phyloP scores from a whole-genome alignment of 2,797 vertebrate species.

The Pangasius larnaudii region DNA sequence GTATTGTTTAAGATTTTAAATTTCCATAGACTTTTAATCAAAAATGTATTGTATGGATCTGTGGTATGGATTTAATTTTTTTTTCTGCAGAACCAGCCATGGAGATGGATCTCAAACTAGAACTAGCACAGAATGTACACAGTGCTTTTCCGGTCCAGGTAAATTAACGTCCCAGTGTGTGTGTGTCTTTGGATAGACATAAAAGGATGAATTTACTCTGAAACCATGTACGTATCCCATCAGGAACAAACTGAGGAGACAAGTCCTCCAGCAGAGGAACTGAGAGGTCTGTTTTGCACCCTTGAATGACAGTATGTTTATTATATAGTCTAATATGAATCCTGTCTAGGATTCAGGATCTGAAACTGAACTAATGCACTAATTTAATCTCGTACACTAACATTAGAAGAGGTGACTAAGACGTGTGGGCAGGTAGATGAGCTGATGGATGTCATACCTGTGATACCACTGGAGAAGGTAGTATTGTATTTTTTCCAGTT shows the following conservation, averaged over 20 bases:
- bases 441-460: conserved; percentile 29
- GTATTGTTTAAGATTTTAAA: neutral
- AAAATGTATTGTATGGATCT: neutral
- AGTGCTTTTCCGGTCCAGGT: neutral
- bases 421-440: conserved; percentile 9
- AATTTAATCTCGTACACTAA: neutral
- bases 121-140: neutral
- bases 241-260: conserved; percentile 18
- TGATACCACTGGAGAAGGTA: conserved; percentile 12
- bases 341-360: neutral
- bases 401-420: conserved; percentile 10
- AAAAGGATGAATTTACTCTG: neutral
- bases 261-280: conserved; percentile 15
- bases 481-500: neutral
- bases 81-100: neutral
- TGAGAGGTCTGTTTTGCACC: conserved; percentile 29
- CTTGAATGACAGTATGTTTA: neutral
- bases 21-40: neutral
- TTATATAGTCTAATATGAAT: neutral
- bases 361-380: neutral
- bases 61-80: neutral
- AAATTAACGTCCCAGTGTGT: too few relatives aligned
- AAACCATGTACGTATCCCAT: neutral
- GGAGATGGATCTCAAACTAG: neutral
- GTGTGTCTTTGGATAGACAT: neutral